A percentile compares a stretch with the other conserved stretches of the same genome.
phyloP scores from a whole-genome alignment of 2,888 invertebrate genomes.

The Torymus texanus region DNA sequence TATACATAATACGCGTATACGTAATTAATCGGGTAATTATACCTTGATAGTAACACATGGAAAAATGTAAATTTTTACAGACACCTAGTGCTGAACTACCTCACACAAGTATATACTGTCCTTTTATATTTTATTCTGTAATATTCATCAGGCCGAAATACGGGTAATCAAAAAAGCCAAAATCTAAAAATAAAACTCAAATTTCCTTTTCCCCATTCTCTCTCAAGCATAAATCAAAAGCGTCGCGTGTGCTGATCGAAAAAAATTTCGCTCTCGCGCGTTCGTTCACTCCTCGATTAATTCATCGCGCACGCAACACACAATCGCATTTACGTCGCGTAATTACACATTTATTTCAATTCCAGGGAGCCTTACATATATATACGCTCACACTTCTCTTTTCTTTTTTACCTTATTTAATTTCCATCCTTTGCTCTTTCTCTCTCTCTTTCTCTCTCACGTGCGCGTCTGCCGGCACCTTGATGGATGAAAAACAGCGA shows the following conservation, averaged over 20 bases:
- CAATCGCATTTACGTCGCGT: background rate
- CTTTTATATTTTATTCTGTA: background rate
- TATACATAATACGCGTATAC: too few species aligned
- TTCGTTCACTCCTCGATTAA: slow-evolving; percentile 35
- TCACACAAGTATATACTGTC: background rate
- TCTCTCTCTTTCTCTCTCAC: background rate
- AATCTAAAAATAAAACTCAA: slow-evolving; percentile 6
- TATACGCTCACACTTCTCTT: too few species aligned
- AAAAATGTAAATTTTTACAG: too few species aligned
- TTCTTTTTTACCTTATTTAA: too few species aligned
- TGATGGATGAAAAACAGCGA: slow-evolving; percentile 37
- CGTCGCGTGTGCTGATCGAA: slow-evolving; percentile 11
- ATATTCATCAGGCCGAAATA: slow-evolving; percentile 33
- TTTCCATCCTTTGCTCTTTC: background rate
- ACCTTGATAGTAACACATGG: too few species aligned
- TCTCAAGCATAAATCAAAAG: slow-evolving; percentile 37
- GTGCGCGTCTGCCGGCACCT: background rate
- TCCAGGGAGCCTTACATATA: background rate
- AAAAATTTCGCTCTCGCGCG: background rate
- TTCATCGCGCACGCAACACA: slow-evolving; percentile 29
- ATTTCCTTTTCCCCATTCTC: background rate
- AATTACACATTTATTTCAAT: slow-evolving; percentile 44
- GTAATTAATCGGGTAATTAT: too few species aligned
- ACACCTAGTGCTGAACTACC: too few species aligned
- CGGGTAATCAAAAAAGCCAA: slow-evolving; percentile 29